Evolutionary conservation across 2,888 invertebrate species (phyloP).

Genomic region (Monopis laevigella): DNA sequence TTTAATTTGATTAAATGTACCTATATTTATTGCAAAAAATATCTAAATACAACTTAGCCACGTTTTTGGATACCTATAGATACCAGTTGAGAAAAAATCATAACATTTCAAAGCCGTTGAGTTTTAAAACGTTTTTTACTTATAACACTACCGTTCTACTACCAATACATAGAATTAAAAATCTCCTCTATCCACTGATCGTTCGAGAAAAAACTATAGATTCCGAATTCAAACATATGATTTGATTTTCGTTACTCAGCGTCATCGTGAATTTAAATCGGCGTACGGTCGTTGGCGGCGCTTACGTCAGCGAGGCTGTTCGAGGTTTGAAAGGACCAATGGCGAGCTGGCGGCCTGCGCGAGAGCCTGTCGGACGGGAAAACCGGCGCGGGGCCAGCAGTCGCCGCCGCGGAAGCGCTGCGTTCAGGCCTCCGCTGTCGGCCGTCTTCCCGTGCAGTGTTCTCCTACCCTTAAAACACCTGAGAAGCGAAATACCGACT

Average conservation of each 20-base stretch:
- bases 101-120: too few relatives aligned
- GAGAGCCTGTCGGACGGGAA: slow-evolving; percentile 10
- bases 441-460: slow-evolving; percentile 27
- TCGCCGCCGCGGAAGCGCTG: slow-evolving; percentile 31
- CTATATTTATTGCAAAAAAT: too few relatives aligned
- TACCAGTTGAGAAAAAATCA: too few relatives aligned
- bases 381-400: slow-evolving; percentile 25
- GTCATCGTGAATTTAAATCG: slow-evolving; percentile 22
- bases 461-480: neutral
- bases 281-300: slow-evolving; percentile 24
- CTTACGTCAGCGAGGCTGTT: slow-evolving; percentile 48
- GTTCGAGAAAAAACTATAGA: neutral
- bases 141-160: too few relatives aligned
- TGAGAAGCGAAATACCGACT: too few relatives aligned
- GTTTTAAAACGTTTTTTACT: too few relatives aligned
- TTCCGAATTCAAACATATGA: slow-evolving; percentile 11
- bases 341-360: slow-evolving; percentile 13
- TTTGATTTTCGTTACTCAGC: slow-evolving; percentile 7
- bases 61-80: too few relatives aligned
- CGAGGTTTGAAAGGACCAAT: slow-evolving; percentile 37
- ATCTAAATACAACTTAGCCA: too few relatives aligned
- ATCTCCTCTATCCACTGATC: too few relatives aligned
- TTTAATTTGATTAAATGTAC: too few relatives aligned
- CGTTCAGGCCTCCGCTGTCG: slow-evolving; percentile 37
- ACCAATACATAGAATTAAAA: too few relatives aligned